Conservation (phyloP, 1,140 invertebrate species). For the Ruditapes philippinarum region DNA sequence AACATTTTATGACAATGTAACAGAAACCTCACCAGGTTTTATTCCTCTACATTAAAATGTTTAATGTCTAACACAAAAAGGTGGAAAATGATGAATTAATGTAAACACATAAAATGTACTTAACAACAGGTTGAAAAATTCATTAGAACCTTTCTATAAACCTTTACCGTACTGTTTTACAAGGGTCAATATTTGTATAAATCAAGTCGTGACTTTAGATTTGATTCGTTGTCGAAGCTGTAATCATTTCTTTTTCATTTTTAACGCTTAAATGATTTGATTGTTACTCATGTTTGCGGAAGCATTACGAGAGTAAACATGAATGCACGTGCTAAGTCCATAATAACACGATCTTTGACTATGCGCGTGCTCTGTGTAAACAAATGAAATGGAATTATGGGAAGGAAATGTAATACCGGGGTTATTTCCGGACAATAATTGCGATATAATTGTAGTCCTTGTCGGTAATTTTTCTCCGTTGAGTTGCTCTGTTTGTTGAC, state of each 20-base stretch:
- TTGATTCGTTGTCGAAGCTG: neutral
- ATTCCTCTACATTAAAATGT: too few relatives aligned
- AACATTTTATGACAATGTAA: too few relatives aligned
- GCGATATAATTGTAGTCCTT: slow-evolving; percentile 36
- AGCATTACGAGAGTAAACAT: slow-evolving; percentile 57
- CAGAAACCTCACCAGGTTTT: too few relatives aligned
- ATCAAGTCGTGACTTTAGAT: neutral
- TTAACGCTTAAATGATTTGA: slow-evolving; percentile 34
- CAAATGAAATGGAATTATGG: slow-evolving; percentile 50
- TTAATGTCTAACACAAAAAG: too few relatives aligned
- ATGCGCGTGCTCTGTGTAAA: slow-evolving; percentile 57
- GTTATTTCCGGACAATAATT: slow-evolving; percentile 57
- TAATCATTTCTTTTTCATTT: slow-evolving; percentile 26
- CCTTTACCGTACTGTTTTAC: neutral
- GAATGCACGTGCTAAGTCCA: slow-evolving; percentile 41
- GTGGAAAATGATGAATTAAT: too few relatives aligned
- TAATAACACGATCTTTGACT: slow-evolving; percentile 66
- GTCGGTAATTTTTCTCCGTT: neutral
- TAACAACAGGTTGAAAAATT: too few relatives aligned
- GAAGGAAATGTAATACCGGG: slow-evolving; percentile 7
- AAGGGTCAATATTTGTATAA: slow-evolving; percentile 19
- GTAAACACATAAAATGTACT: too few relatives aligned
- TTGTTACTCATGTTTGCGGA: slow-evolving; percentile 51
- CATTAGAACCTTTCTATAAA: neutral
- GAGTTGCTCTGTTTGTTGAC: slow-evolving; percentile 32